These are phyloP conservation scores for Columba livia DNA, from an alignment of 2,113 vertebrate genomes.

Conservation along the genomic window DNA sequence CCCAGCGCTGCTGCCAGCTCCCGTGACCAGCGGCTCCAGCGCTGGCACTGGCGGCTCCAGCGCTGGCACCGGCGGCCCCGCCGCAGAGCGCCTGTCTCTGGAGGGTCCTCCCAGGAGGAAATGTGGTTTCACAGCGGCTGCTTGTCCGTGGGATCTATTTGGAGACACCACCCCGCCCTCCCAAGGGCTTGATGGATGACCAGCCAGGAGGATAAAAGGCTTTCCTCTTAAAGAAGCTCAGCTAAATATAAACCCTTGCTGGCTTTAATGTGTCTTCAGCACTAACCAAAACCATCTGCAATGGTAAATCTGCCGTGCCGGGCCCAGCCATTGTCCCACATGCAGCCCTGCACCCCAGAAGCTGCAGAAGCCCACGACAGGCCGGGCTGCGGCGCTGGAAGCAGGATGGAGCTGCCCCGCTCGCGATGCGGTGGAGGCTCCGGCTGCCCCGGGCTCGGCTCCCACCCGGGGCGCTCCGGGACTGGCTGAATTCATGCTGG, in stretches of 20 bases:
- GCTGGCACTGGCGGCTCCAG: background rate
- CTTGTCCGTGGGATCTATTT: conserved; percentile 59
- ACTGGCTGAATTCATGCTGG: background rate
- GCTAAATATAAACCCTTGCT: conserved; percentile 75
- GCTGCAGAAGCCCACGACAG: too few relatives aligned
- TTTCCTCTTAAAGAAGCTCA: conserved; percentile 73
- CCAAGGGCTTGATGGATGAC: conserved; percentile 41
- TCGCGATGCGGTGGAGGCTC: background rate
- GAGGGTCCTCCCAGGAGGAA: conserved; percentile 50
- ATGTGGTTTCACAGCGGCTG: conserved; percentile 52
- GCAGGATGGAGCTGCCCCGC: background rate
- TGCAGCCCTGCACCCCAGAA: background rate
- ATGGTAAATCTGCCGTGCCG: conserved; percentile 44
- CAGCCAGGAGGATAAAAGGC: conserved; percentile 72
- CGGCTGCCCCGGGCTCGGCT: background rate
- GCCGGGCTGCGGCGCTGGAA: background rate
- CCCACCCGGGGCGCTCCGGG: background rate
- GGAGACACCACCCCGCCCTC: conserved; percentile 43
- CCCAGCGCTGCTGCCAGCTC: background rate
- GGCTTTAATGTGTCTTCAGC: conserved; percentile 65
- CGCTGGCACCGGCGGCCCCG: conserved; percentile 7
- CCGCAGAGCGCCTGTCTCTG: conserved; percentile 36
- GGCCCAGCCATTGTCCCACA: background rate
- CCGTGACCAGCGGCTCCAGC: background rate
- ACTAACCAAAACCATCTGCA: conserved; percentile 74